A percentile compares a stretch with the other conserved stretches of the same genome.
Evolutionary conservation across 2,113 vertebrate species (phyloP).

Genomic region (Onychostruthus taczanowskii): DNA sequence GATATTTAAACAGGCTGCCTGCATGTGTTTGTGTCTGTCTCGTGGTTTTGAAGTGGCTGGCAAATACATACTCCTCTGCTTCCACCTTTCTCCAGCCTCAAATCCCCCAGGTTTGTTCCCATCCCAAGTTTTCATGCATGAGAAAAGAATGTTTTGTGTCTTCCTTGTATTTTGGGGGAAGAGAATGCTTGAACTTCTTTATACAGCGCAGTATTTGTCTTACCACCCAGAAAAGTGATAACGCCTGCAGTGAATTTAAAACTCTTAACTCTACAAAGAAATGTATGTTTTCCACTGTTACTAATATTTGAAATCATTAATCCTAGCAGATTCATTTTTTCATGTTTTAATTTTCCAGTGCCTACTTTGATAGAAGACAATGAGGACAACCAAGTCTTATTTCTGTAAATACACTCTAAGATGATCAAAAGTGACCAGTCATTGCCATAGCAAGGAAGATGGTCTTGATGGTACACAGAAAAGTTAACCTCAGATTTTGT

Average conservation of each 20-base stretch:
- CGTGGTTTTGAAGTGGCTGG: neutral
- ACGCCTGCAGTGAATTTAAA: neutral
- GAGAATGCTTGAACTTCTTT: neutral
- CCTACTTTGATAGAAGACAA: neutral
- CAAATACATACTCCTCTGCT: neutral
- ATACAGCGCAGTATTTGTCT: neutral
- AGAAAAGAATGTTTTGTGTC: neutral
- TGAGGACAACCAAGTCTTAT: neutral
- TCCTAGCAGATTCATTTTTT: neutral
- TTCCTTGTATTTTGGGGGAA: neutral
- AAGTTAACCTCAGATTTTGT: neutral
- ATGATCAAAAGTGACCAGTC: neutral
- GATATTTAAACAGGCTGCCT: neutral
- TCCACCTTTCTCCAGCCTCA: neutral
- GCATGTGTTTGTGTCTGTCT: neutral
- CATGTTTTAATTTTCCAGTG: neutral
- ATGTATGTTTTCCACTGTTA: neutral
- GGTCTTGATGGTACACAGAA: neutral
- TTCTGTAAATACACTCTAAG: neutral
- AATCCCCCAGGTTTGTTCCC: neutral
- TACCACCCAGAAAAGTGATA: neutral
- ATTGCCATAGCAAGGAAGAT: neutral
- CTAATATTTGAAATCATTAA: neutral
- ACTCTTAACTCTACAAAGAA: neutral
- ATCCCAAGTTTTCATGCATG: conserved; percentile 8